Evolutionary conservation across 2,797 vertebrate genomes (phyloP).

Genomic region (Rhodeus uyekii): DNA sequence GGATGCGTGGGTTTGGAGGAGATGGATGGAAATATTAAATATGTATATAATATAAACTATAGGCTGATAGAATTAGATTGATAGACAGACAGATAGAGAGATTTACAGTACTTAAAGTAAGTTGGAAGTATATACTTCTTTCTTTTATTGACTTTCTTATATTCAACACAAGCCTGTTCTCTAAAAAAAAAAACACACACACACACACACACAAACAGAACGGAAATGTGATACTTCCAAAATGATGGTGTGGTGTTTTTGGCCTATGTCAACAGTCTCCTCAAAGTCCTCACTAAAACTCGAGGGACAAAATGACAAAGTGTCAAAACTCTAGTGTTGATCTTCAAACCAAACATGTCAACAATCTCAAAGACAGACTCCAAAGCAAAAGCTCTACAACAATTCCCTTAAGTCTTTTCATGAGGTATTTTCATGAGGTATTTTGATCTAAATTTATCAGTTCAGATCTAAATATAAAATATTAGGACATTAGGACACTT

Average conservation of each 20-base stretch:
- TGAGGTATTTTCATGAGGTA: background rate
- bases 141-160: background rate
- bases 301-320: constrained; percentile 9
- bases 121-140: background rate
- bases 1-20: accelerated
- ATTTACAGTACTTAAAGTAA: background rate
- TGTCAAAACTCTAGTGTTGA: constrained; percentile 1
- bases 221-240: background rate
- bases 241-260: background rate
- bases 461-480: constrained; percentile 17
- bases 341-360: constrained; percentile 3
- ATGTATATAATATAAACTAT: too few relatives aligned
- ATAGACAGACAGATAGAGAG: background rate
- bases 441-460: constrained; percentile 18
- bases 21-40: background rate
- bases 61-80: background rate
- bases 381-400: background rate
- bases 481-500: background rate
- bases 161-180: background rate
- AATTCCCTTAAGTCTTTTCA: background rate
- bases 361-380: constrained; percentile 8
- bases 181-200: background rate
- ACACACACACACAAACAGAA: too few relatives aligned
- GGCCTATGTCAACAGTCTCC: background rate
- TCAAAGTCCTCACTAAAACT: background rate